A percentile compares a stretch with the other conserved stretches of the same genome.
These are phyloP conservation scores for Anas platyrhynchos DNA, from an alignment of 2,113 vertebrate genomes.

Conservation along the genomic window DNA sequence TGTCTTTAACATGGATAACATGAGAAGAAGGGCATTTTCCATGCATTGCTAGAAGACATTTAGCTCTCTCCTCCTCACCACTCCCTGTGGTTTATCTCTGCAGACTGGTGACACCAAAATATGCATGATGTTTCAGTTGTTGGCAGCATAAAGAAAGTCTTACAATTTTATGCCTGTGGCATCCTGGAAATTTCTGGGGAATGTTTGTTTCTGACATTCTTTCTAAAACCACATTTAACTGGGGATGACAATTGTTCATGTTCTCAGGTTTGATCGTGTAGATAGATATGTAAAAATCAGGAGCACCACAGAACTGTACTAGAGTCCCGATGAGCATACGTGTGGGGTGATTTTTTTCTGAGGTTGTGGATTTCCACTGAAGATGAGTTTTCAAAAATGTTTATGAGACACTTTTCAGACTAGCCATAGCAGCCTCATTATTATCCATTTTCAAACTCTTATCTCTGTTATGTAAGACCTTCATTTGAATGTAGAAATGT, in stretches of 20 bases:
- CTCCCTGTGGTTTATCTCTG: not conserved
- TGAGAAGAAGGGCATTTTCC: not conserved
- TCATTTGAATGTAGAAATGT: not conserved
- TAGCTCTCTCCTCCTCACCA: not conserved
- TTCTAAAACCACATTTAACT: not conserved
- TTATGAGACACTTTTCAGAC: not conserved
- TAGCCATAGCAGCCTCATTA: not conserved
- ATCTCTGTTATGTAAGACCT: not conserved
- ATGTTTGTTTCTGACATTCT: not conserved
- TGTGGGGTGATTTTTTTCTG: not conserved
- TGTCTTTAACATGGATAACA: not conserved
- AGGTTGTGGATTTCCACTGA: not conserved
- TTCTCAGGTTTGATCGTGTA: not conserved
- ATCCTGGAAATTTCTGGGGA: not conserved
- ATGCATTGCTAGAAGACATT: not conserved
- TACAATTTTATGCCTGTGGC: not conserved
- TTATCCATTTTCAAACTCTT: not conserved
- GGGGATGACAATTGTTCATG: not conserved
- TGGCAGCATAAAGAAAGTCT: not conserved
- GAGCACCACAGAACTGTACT: not conserved
- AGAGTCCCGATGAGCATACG: not conserved
- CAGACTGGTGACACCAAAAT: not conserved
- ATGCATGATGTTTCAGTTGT: not conserved
- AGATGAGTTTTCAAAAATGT: not conserved
- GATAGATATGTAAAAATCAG: not conserved